These are phyloP conservation scores for Phenganax stokvisi DNA, from an alignment of 92 coral and sea anemone genomes.

Conservation along the genomic window DNA sequence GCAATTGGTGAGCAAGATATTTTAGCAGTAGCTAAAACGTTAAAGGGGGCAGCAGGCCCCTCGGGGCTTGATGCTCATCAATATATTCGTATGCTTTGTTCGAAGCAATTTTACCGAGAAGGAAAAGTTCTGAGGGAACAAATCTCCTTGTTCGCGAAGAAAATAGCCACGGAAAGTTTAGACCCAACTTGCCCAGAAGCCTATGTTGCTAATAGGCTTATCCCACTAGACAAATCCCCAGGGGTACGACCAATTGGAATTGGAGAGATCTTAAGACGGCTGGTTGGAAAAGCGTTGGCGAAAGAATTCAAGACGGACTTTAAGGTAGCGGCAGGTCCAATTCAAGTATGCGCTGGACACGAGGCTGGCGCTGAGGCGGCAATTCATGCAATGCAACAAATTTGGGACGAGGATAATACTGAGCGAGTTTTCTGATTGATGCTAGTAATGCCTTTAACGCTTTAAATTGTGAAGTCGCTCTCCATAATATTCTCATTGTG, in stretches of 20 bases:
- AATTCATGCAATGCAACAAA: slow-evolving; percentile 1
- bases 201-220: neutral
- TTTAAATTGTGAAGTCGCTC: neutral
- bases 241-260: neutral
- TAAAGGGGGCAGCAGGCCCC: slow-evolving; percentile 8
- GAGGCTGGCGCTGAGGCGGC: slow-evolving; percentile 18
- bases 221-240: slow-evolving; percentile 4
- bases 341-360: slow-evolving; percentile 9
- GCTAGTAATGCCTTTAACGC: neutral
- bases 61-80: slow-evolving; percentile 16
- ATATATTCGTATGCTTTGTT: slow-evolving; percentile 13
- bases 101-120: slow-evolving; percentile 17
- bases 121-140: slow-evolving; percentile 9
- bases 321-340: slow-evolving; percentile 13
- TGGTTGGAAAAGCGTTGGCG: neutral
- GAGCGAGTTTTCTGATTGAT: slow-evolving; percentile 3
- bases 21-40: neutral
- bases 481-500: neutral
- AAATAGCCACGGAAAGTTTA: neutral
- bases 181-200: slow-evolving; percentile 14
- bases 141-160: neutral
- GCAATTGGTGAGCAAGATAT: slow-evolving; percentile 2
- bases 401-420: neutral
- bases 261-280: slow-evolving; percentile 2
- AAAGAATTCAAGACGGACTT: neutral